Evolutionary conservation across 1,140 invertebrate species (phyloP).

Genomic region (Aphaenogaster rudis): DNA sequence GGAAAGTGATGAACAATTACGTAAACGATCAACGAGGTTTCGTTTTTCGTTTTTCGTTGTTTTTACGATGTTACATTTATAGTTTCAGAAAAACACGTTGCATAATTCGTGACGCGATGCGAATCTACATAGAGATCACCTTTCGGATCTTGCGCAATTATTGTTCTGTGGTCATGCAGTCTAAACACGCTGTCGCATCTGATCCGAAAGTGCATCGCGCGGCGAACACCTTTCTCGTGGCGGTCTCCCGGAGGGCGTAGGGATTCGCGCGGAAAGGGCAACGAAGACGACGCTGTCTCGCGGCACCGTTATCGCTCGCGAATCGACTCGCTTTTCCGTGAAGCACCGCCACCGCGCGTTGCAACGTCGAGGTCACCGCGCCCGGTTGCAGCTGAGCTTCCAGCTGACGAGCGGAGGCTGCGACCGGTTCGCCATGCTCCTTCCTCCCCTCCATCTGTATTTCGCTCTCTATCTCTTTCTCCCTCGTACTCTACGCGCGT

Average conservation of each 20-base stretch:
- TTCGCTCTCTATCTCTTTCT: background rate
- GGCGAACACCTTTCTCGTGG: background rate
- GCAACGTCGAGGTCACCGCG: constrained; percentile 75
- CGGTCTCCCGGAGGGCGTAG: background rate
- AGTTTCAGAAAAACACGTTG: background rate
- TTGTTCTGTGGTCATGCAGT: background rate
- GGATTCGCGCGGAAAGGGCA: constrained; percentile 28
- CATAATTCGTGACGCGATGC: background rate
- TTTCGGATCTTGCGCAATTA: background rate
- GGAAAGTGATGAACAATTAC: background rate
- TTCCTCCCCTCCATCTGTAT: constrained; percentile 62
- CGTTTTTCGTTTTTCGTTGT: background rate
- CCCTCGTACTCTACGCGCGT: background rate
- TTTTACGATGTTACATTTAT: background rate
- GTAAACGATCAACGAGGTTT: background rate
- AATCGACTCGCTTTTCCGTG: constrained; percentile 75
- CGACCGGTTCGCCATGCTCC: constrained; percentile 80
- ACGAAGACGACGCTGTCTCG: constrained; percentile 51
- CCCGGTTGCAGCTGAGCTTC: constrained; percentile 79
- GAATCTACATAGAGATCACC: background rate
- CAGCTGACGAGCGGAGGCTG: constrained; percentile 81
- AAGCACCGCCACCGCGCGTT: constrained; percentile 59
- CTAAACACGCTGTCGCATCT: background rate
- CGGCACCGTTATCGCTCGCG: constrained; percentile 74
- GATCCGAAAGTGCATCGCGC: background rate